Conservation (phyloP, 2,113 vertebrate genomes). For the Desmodus rotundus region DNA sequence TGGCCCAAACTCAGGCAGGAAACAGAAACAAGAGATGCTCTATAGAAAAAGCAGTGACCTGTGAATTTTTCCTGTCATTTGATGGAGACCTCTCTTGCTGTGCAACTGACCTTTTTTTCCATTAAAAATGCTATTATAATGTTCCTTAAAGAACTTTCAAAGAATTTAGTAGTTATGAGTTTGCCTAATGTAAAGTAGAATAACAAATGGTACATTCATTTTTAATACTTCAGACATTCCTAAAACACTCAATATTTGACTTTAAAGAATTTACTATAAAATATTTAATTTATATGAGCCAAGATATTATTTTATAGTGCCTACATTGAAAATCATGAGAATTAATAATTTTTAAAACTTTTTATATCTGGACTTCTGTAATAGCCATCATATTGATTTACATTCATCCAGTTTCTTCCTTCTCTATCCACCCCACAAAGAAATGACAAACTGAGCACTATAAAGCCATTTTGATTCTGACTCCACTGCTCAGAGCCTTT, state of each 20-base stretch:
- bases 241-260: conserved; percentile 9
- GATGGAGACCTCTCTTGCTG: not conserved
- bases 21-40: conserved; percentile 16
- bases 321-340: not conserved
- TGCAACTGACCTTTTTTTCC: not conserved
- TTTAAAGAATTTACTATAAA: conserved; percentile 4
- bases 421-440: not conserved
- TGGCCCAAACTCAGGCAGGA: conserved; percentile 10
- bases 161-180: conserved; percentile 7
- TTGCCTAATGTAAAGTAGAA: conserved; percentile 1
- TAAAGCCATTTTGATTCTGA: not conserved
- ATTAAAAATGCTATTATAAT: conserved; percentile 18
- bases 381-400: not conserved
- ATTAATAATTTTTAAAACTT: not conserved
- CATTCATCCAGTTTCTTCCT: not conserved
- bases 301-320: not conserved
- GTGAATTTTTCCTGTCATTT: conserved; percentile 29
- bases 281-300: not conserved
- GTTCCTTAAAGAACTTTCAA: not conserved
- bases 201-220: not conserved
- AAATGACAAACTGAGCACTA: not conserved
- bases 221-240: conserved; percentile 24
- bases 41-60: not conserved
- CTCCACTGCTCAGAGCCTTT: not conserved
- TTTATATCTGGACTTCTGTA: not conserved